These are phyloP conservation scores for Dasyurus viverrinus DNA, from an alignment of 2,113 vertebrate species.

Conservation along the genomic window DNA sequence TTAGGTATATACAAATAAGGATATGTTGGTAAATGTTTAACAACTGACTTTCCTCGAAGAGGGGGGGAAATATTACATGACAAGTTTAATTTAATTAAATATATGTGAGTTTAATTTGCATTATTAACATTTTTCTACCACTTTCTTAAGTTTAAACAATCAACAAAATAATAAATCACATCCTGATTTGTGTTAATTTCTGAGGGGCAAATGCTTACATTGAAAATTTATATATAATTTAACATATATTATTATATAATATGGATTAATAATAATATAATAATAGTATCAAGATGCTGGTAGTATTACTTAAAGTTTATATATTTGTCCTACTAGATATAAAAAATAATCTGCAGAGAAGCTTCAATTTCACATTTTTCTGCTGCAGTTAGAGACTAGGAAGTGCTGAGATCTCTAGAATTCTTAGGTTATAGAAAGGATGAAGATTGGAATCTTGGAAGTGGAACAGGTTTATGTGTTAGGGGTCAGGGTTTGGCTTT, in stretches of 20 bases:
- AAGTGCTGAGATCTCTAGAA: neutral
- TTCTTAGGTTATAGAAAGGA: neutral
- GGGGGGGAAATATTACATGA: neutral
- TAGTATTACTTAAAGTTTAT: neutral
- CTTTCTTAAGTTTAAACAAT: neutral
- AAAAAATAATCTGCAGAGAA: slow-evolving; percentile 4
- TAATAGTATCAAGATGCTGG: neutral
- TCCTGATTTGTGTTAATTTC: neutral
- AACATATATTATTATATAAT: neutral
- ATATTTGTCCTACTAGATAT: neutral
- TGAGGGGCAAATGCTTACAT: neutral
- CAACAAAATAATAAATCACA: neutral
- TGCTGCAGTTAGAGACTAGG: neutral
- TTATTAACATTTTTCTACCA: neutral
- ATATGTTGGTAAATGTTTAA: neutral
- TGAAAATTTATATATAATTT: neutral
- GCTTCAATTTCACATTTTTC: neutral
- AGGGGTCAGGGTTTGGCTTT: slow-evolving; percentile 29
- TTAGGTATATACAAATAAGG: neutral
- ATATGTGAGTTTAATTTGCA: neutral
- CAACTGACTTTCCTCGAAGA: neutral
- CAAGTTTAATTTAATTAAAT: neutral
- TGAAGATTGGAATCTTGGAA: neutral
- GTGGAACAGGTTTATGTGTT: slow-evolving; percentile 44
- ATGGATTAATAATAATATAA: too few species aligned